Evolutionary conservation across 2,113 vertebrate genomes (phyloP).

Genomic region (Indri indri): DNA sequence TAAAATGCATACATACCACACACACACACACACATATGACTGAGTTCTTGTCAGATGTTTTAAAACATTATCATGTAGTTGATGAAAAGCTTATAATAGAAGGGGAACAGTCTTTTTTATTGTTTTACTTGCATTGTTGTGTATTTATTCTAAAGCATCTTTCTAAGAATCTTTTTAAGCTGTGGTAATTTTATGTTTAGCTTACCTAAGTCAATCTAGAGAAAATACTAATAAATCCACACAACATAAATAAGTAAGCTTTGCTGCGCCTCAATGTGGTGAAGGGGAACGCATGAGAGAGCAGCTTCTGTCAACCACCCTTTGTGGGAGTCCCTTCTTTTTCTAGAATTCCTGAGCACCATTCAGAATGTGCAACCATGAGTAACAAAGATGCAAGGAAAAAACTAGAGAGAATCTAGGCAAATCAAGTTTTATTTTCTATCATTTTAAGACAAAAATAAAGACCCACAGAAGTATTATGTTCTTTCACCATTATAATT

Average conservation of each 20-base stretch:
- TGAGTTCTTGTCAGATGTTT: not conserved
- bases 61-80: not conserved
- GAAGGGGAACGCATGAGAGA: too few species aligned
- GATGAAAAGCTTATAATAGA: not conserved
- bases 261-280: not conserved
- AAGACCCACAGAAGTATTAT: not conserved
- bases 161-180: not conserved
- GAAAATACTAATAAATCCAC: not conserved
- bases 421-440: not conserved
- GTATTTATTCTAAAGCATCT: not conserved
- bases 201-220: not conserved
- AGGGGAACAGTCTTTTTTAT: not conserved
- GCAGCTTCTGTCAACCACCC: too few species aligned
- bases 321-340: rapidly evolving
- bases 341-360: not conserved
- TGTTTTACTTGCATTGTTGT: not conserved
- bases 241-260: not conserved
- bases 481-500: not conserved
- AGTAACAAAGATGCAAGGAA: not conserved
- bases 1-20: too few species aligned
- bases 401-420: too few species aligned
- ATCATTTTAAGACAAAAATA: not conserved
- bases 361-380: not conserved
- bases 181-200: not conserved
- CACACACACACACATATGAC: not conserved